Evolutionary conservation across 2,797 vertebrate genomes (phyloP).

Genomic region (Hafferia zeledoni): DNA sequence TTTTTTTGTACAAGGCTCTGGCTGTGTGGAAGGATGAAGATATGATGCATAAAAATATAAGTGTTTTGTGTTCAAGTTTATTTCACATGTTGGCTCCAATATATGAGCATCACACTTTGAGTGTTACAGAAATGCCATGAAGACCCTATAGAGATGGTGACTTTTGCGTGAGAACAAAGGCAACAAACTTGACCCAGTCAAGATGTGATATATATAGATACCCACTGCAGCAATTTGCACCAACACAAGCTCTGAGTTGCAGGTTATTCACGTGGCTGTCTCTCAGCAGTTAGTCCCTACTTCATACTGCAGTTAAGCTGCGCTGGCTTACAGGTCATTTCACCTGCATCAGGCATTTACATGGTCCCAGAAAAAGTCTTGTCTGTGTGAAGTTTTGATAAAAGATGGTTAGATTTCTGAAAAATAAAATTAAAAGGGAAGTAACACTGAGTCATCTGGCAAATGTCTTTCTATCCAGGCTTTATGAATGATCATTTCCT

Average conservation of each 20-base stretch:
- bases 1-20: background rate
- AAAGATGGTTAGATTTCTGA: background rate
- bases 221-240: background rate
- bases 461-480: background rate
- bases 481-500: background rate
- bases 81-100: background rate
- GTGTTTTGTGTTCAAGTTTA: background rate
- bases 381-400: background rate
- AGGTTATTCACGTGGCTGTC: background rate
- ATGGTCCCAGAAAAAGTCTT: background rate
- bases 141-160: fast-evolving
- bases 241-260: background rate
- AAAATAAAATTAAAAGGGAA: background rate
- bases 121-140: background rate
- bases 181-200: background rate
- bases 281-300: background rate
- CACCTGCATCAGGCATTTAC: background rate
- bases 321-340: background rate
- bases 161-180: background rate
- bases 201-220: background rate
- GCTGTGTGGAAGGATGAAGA: background rate
- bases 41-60: background rate
- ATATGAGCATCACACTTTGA: background rate
- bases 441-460: background rate
- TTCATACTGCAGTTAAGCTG: background rate